Evolutionary conservation across 2,888 invertebrate genomes (phyloP), one percentile per base, ranked within the genome.

Genomic region (Allolobophora icterica): DNA sequence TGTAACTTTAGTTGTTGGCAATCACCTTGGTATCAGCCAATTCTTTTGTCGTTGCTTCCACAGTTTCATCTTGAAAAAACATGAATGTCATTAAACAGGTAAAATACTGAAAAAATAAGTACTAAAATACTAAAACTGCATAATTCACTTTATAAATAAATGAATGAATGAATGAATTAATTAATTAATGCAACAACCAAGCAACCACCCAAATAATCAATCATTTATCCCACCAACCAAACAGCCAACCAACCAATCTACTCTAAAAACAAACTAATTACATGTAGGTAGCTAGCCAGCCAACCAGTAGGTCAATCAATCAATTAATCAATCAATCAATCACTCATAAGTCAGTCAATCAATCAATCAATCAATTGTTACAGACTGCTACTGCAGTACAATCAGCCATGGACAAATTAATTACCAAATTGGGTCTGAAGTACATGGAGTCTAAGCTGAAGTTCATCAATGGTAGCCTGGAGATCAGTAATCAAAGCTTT

Each of bases 21-120:
- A 34, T 87, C 38, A 87, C 87, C 87, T 87, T 87, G 34, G 87
- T 87, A 34, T 34, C 87, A 34, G 34, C 87, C 87, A 87, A 87
- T 87, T 87, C 87, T 35, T 34, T 87, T 87, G 34, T 87, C 6
- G n/a, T 35, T 33, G 21, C 35, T 19, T 35, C 38, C 34, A 87
- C 87, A 35, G 87, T 87, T 87, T 87, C 87, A 87, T 87, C 87
- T 87, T 6, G 24, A 21, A 87, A 87, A 35, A 35, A 87, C 34
- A 87, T 24, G 13, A 87, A 1, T 71, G 1, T n/a, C 6, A n/a
- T 71, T 71, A 71, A n/a, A 52, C 30, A 71, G 71, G 11, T n/a
- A 71, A 71, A 71, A 71, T n/a, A 30, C 71, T 11, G 71, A 71
- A 52, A 52, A 19, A 8, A 21, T 4, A 52, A 21, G n/a, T n/a